These are phyloP conservation scores for Pecten maximus DNA, from an alignment of 2,888 invertebrate genomes.

Conservation along the genomic window DNA sequence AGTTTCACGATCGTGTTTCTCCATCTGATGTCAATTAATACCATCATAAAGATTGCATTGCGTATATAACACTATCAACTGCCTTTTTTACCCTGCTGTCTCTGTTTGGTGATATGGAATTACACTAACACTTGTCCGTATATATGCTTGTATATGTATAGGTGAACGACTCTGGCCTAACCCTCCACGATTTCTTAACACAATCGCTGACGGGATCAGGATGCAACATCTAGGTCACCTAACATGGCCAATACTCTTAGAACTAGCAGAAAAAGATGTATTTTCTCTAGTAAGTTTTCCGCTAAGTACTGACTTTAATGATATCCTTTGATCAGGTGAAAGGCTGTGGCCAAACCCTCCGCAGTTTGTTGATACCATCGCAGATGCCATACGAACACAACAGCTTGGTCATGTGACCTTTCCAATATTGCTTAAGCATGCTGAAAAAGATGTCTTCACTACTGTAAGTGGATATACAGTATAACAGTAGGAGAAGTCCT, in stretches of 20 bases:
- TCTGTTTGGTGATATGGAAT: not conserved
- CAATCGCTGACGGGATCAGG: constrained; percentile 83
- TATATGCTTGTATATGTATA: constrained; percentile 44
- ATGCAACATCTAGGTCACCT: constrained; percentile 82
- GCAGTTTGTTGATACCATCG: constrained; percentile 81
- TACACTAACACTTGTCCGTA: not conserved
- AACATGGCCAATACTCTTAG: constrained; percentile 82
- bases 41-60: too few species aligned
- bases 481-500: not conserved
- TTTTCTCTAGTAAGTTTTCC: constrained; percentile 79
- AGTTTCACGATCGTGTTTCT: too few species aligned
- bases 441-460: constrained; percentile 82
- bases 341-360: constrained; percentile 82
- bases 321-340: constrained; percentile 58
- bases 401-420: constrained; percentile 83
- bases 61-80: not conserved
- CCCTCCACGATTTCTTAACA: constrained; percentile 80
- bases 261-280: constrained; percentile 81
- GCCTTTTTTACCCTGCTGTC: not conserved
- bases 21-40: too few species aligned
- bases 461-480: constrained; percentile 74
- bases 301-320: not conserved
- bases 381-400: constrained; percentile 83
- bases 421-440: constrained; percentile 81
- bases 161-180: constrained; percentile 80